Evolutionary conservation across 1,140 invertebrate species (phyloP), one percentile per base, ranked within the genome.

Genomic region (Drosophila carrolli): DNA sequence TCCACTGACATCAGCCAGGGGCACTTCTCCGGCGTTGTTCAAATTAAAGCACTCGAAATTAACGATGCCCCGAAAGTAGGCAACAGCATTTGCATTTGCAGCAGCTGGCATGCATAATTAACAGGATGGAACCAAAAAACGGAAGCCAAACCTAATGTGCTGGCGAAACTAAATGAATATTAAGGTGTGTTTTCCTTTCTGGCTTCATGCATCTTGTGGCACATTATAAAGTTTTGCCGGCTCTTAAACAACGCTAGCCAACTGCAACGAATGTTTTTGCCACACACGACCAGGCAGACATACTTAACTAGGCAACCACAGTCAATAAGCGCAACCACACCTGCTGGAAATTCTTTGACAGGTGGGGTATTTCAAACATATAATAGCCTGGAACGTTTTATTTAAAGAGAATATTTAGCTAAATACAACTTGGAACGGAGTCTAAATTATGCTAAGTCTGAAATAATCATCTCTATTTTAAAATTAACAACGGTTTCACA

Each of bases 171-270:
- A 66, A 82, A 85, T 82, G 82, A 86, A 75, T 72, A 78, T 78
- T 71, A 81, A 62, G 50, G 44, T 53, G 56, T 40, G 35, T 19
- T 40, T 27, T 23, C 32, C 19, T 53, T 16, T 37, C 50, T 41
- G 16, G 27, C 29, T 47, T 29, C 59, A 54, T 77, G 63, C 66
- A 77, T 86, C 72, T 79, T 88, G 79, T 77, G 70, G 61, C 79
- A 83, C 83, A 85, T 88, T 88, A 88, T 80, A 88, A 86, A 88
- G 62, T 89, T 88, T 85, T 76, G 59, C 62, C 54, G 79, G 70
- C 70, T 65, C 79, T 75, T 72, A 81, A 81, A 68, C 71, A 82
- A 46, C 75, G 78, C 53, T 44, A 5, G n/a, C 58, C 73, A 63
- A 47, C 50, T 46, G 37, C 61, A 44, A 58, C 43, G 61, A 48